Percentiles rank a stretch among this genome's conserved stretches.
Conservation (phyloP, 2,888 invertebrate species). For the Neocrepidodera transversa region DNA sequence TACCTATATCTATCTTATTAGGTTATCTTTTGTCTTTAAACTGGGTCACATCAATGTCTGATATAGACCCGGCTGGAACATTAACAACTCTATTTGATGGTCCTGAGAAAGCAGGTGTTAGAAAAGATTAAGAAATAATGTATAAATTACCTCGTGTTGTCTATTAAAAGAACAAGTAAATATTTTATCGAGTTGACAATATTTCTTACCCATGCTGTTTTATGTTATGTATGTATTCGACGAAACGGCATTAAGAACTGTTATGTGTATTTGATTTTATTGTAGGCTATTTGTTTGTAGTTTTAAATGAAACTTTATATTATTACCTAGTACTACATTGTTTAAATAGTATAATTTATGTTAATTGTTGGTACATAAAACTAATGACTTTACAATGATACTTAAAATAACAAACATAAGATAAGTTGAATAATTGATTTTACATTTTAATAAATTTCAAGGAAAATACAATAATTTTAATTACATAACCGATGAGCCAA, state of each 20-base stretch:
- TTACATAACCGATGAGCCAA: too few relatives aligned
- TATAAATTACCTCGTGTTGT: conserved; percentile 31
- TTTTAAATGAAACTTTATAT: not conserved
- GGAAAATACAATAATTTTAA: too few relatives aligned
- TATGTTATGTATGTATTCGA: conserved; percentile 22
- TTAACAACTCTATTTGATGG: conserved; percentile 17
- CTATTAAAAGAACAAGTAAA: conserved; percentile 34
- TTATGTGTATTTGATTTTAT: conserved; percentile 20
- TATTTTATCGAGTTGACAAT: conserved; percentile 36
- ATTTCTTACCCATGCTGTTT: conserved; percentile 34
- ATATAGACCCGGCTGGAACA: not conserved
- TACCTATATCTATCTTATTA: too few relatives aligned
- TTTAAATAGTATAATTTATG: not conserved
- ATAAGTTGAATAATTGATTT: too few relatives aligned
- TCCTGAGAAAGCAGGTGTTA: conserved; percentile 33
- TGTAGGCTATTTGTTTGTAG: not conserved
- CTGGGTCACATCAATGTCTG: conserved; percentile 6
- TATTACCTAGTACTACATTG: not conserved
- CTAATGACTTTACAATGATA: not conserved
- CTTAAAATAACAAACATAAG: not conserved
- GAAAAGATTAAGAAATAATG: conserved; percentile 29
- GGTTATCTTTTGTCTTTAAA: conserved; percentile 6
- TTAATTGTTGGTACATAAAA: not conserved
- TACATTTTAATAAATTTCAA: too few relatives aligned
- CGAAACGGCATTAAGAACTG: conserved; percentile 5